Conservation (phyloP, 2,113 vertebrate genomes). For the Seriola rivoliana region DNA sequence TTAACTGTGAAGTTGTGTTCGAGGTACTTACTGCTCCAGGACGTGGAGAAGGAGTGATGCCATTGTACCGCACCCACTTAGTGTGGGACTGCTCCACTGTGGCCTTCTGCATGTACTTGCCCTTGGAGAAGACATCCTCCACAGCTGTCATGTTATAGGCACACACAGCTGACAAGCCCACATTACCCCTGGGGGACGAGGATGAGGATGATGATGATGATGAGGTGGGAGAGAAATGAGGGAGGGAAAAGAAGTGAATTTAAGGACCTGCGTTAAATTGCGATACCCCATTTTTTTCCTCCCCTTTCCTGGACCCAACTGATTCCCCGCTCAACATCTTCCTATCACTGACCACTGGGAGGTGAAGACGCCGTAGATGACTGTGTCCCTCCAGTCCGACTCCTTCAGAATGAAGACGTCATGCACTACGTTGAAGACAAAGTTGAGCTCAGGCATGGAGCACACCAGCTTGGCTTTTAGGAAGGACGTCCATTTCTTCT, state of each 20-base stretch:
- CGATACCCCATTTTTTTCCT: background rate
- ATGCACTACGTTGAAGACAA: constrained; percentile 96
- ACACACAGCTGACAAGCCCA: constrained; percentile 95
- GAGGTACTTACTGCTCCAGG: constrained; percentile 92
- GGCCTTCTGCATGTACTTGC: constrained; percentile 98
- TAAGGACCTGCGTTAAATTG: background rate
- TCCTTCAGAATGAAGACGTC: constrained; percentile 92
- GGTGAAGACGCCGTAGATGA: constrained; percentile 95
- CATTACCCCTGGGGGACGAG: constrained; percentile 88
- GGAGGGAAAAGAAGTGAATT: background rate
- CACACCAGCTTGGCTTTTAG: constrained; percentile 96
- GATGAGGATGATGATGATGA: background rate
- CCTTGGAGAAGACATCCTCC: constrained; percentile 92
- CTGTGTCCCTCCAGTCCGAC: constrained; percentile 84
- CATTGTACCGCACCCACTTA: constrained; percentile 95
- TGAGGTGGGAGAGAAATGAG: background rate
- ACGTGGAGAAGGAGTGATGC: constrained; percentile 89
- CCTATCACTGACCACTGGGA: constrained; percentile 92
- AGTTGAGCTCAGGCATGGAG: constrained; percentile 92
- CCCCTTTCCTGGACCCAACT: background rate
- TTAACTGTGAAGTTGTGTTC: background rate
- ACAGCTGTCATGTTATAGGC: constrained; percentile 90
- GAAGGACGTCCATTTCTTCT: constrained; percentile 99
- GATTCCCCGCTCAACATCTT: background rate
- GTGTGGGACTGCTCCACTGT: constrained; percentile 96